phyloP scores from a whole-genome alignment of 2,113 vertebrate species.

The Notiomystis cincta region DNA sequence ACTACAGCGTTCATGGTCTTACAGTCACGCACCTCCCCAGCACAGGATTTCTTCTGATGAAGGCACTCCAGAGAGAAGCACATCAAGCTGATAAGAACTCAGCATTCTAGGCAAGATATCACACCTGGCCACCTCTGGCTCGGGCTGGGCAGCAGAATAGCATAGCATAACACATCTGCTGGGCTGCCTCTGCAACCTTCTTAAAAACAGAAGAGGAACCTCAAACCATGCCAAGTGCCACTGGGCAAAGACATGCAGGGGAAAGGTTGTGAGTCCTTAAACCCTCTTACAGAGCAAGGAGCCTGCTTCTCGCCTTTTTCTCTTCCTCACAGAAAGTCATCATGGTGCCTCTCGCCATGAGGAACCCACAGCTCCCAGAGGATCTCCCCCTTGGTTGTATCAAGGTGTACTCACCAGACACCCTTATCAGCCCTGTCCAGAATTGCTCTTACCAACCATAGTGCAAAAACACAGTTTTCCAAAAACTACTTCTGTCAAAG shows the following conservation, averaged over 20 bases:
- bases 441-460: background rate
- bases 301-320: background rate
- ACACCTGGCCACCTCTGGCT: background rate
- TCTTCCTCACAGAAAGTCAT: background rate
- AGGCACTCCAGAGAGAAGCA: background rate
- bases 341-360: rapidly evolving
- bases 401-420: background rate
- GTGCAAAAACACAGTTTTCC: background rate
- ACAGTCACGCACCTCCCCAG: rapidly evolving
- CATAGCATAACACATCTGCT: background rate
- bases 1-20: background rate
- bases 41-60: background rate
- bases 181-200: background rate
- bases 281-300: background rate
- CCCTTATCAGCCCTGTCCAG: background rate
- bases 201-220: background rate
- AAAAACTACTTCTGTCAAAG: background rate
- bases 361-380: background rate
- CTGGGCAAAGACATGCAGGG: rapidly evolving
- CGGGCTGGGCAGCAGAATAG: background rate
- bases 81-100: background rate
- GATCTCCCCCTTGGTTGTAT: background rate
- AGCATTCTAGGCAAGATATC: background rate
- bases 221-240: rapidly evolving
- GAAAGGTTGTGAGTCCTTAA: background rate